These are phyloP conservation scores for Cairina moschata DNA, from an alignment of 2,113 vertebrate species.

Conservation along the genomic window DNA sequence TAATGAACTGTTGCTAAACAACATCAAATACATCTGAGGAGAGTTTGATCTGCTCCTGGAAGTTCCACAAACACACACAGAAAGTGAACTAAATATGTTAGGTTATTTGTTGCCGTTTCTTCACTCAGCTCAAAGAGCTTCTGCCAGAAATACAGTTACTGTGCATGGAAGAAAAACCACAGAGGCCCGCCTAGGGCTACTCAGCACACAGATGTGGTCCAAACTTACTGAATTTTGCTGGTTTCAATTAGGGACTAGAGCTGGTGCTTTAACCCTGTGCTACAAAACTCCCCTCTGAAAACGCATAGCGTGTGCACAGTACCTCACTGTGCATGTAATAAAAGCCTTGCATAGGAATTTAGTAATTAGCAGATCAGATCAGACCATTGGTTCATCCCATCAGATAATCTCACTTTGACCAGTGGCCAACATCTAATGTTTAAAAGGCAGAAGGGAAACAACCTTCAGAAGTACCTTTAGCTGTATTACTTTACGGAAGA, in stretches of 20 bases:
- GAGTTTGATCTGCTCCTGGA: slow-evolving; percentile 19
- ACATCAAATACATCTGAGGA: background rate
- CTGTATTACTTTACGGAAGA: background rate
- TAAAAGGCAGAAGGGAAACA: slow-evolving; percentile 44
- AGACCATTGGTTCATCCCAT: slow-evolving; percentile 28
- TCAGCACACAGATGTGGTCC: background rate
- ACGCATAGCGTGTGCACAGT: background rate
- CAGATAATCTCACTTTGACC: slow-evolving; percentile 45
- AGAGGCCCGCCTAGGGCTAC: background rate
- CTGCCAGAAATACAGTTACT: background rate
- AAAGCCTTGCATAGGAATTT: background rate
- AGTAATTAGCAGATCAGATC: slow-evolving; percentile 30
- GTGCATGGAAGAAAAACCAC: background rate
- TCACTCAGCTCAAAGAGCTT: background rate
- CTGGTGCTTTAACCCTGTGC: background rate
- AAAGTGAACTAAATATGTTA: background rate
- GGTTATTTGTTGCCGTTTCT: background rate
- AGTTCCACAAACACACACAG: background rate
- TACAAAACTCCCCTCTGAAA: background rate
- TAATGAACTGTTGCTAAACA: background rate
- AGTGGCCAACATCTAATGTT: slow-evolving; percentile 19
- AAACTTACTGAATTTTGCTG: background rate
- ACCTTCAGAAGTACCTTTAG: slow-evolving; percentile 34
- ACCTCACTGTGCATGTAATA: background rate
- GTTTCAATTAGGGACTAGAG: slow-evolving; percentile 42